Base-by-base conservation (phyloP, 2,113 vertebrate species). In the Asarcornis scutulata region DNA sequence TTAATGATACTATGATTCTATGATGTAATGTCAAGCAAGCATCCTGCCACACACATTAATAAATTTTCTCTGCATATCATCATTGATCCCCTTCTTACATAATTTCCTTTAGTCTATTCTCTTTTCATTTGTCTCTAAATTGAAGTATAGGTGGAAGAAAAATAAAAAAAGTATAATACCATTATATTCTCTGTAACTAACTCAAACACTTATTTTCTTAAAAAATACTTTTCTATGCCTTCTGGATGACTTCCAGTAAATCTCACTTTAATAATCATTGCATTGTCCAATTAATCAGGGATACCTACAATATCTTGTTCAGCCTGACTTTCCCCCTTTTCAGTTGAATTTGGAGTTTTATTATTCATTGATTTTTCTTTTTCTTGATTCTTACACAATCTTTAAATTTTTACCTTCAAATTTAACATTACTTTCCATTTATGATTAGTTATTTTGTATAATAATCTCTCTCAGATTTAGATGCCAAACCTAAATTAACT, bases 81-180 rank as follows among this genome's bases (percentile, higher is more conserved):
- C 26, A 46, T 17, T 56, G 23, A 50, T 58, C 48, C 3, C 4
- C 4, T 46, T 67, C 9, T 78, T 10, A 32, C 27, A 38, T 38
- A 0, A 1, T 59, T 36, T 48, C 13, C 7, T 11, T 60, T 75
- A 25, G 11, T 42, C 31, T 44, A 1, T 63, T 58, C 3, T 53
- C 10, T 56, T 88, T 55, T n/a, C 3, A 42, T 78, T 88, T 46
- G 11, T 25, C 11, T 68, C 27, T 21, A 60, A 26, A 13, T 56
- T 42, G 82, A 93, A 86, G 59, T 56, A 66, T 3, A 72, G 38
- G 36, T 36, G 25, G 40, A 63, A 27, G 36, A 63, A 40, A 63
- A 63, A 17, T 40, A 5, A 27, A 16, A 16, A 64, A 42, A 38
- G 1, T 21, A 53, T 58, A 9, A 77, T 38, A 44, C 46, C 2